A percentile compares a stretch with the other conserved stretches of the same genome.
Conservation (phyloP, 2,797 vertebrate species). For the Acestrorhynchus altus region DNA sequence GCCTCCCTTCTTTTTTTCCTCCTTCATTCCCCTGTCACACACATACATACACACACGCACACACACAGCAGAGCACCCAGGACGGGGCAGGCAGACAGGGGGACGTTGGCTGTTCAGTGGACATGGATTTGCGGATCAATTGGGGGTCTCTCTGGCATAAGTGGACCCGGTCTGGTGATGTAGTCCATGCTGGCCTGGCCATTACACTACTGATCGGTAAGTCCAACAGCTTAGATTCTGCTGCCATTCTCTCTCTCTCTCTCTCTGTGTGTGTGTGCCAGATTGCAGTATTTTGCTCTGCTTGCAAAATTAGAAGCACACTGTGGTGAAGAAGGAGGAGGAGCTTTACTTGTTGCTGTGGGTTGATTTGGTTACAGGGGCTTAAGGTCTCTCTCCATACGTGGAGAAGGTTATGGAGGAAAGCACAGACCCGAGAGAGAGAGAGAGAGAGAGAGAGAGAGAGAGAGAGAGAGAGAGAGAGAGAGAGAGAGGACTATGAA, state of each 20-base stretch:
- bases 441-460: constrained; percentile 11
- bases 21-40: constrained; percentile 35
- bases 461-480: constrained; percentile 3
- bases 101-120: constrained; percentile 49
- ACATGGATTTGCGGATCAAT: constrained; percentile 71
- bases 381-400: constrained; percentile 26
- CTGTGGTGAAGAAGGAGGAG: neutral
- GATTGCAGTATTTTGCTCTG: constrained; percentile 37
- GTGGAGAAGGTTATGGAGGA: constrained; percentile 6
- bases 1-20: constrained; percentile 35
- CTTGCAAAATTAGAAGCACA: constrained; percentile 36
- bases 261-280: constrained; percentile 38
- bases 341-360: constrained; percentile 56
- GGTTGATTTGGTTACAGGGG: constrained; percentile 36
- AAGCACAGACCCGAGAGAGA: neutral
- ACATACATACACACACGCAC: constrained; percentile 1
- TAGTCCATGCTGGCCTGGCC: constrained; percentile 71
- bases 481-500: neutral
- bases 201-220: constrained; percentile 77
- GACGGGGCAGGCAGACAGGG: constrained; percentile 45
- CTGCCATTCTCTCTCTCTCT: constrained; percentile 27
- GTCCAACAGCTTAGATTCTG: constrained; percentile 55
- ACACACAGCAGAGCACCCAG: constrained; percentile 2
- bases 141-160: constrained; percentile 62
- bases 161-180: constrained; percentile 69